A percentile compares a stretch with the other conserved stretches of the same genome.
Conservation (phyloP, 2,797 vertebrate species). For the Podarcis lilfordi region DNA sequence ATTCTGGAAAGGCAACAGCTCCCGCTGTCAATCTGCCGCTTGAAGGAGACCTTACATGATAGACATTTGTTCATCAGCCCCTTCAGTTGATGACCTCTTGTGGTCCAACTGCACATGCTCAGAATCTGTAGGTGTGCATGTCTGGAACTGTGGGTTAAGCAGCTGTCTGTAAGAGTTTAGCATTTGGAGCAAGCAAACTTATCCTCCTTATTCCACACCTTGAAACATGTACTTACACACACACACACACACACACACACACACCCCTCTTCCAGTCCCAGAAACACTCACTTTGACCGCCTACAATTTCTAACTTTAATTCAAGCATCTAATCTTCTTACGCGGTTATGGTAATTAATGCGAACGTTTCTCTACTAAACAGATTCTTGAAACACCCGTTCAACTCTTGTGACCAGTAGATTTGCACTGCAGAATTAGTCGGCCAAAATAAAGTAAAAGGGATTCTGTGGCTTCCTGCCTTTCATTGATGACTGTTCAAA, state of each 20-base stretch:
- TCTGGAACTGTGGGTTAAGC: background rate
- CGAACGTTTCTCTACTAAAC: background rate
- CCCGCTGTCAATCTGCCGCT: background rate
- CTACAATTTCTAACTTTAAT: slow-evolving; percentile 2
- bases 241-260: background rate
- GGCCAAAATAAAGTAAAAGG: background rate
- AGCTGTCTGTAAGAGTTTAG: too few species aligned
- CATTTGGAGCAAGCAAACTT: background rate
- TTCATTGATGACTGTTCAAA: background rate
- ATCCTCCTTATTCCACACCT: background rate
- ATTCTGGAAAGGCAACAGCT: background rate
- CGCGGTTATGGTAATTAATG: background rate
- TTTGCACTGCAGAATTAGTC: background rate
- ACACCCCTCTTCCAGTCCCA: background rate
- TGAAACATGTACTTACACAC: background rate
- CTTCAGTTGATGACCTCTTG: background rate
- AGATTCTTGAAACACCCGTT: background rate
- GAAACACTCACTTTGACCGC: background rate
- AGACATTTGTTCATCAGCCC: background rate
- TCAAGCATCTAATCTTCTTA: background rate
- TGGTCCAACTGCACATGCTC: background rate
- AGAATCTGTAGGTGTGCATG: background rate
- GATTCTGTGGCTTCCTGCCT: background rate
- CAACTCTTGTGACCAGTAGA: background rate
- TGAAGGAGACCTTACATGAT: background rate